These are phyloP conservation scores for Hemaris fuciformis DNA, from an alignment of 2,888 invertebrate species.

Conservation along the genomic window DNA sequence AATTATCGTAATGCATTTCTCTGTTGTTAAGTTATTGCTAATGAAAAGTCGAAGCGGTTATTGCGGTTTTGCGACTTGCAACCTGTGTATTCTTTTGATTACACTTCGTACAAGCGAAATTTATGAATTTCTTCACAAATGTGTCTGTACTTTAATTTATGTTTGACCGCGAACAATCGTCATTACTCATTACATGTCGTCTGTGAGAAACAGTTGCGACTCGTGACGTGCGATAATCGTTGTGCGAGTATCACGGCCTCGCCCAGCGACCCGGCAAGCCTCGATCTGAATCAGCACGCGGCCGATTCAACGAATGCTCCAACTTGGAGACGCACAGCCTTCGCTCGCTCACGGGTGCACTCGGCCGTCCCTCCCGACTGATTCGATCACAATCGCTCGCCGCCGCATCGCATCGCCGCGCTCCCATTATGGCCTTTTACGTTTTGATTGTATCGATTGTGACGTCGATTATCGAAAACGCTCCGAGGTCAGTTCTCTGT, in stretches of 20 bases:
- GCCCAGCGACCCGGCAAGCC: conserved; percentile 61
- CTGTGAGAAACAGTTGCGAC: conserved; percentile 46
- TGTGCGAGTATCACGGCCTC: conserved; percentile 51
- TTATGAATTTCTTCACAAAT: not conserved
- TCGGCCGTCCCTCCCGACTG: conserved; percentile 33
- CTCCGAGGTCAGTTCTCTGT: conserved; percentile 59
- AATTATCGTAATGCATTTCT: conserved; percentile 45
- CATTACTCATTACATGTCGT: conserved; percentile 44
- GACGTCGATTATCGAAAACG: conserved; percentile 61
- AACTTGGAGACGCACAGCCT: conserved; percentile 49
- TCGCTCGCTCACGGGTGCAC: conserved; percentile 30
- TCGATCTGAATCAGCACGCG: conserved; percentile 72
- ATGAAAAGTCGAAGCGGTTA: conserved; percentile 64
- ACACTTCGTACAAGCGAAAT: not conserved
- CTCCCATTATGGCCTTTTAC: conserved; percentile 64
- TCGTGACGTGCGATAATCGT: conserved; percentile 59
- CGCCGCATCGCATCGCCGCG: conserved; percentile 46
- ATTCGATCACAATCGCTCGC: conserved; percentile 51
- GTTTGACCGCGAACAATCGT: conserved; percentile 20
- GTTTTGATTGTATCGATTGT: conserved; percentile 64
- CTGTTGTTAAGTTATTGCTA: conserved; percentile 66
- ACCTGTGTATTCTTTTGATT: not conserved
- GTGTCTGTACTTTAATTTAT: conserved; percentile 19
- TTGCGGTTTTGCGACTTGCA: conserved; percentile 44
- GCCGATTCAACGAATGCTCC: conserved; percentile 57